phyloP scores from a whole-genome alignment of 2,888 invertebrate species.

The Hypsopygia costalis region DNA sequence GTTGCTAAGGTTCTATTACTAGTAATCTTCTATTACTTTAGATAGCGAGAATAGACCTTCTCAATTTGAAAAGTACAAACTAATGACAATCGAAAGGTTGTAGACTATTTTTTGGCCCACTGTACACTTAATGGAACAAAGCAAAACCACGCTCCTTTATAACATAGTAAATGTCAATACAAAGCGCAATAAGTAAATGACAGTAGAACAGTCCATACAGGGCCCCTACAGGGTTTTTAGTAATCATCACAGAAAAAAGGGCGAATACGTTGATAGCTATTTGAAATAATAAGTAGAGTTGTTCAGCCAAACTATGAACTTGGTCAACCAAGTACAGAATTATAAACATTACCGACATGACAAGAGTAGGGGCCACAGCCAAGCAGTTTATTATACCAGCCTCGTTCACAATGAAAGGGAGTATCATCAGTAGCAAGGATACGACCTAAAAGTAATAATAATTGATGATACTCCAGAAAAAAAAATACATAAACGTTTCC shows the following conservation, averaged over 20 bases:
- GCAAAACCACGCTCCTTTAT: conserved; percentile 30
- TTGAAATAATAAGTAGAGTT: conserved; percentile 52
- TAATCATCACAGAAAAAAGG: conserved; percentile 30
- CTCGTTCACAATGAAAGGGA: conserved; percentile 53
- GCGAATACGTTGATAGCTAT: conserved; percentile 38
- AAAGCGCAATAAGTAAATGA: conserved; percentile 55
- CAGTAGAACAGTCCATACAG: conserved; percentile 56
- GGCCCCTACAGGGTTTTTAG: conserved; percentile 28
- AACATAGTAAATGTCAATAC: conserved; percentile 55
- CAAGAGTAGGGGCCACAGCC: conserved; percentile 58
- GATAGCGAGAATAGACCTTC: too few species aligned
- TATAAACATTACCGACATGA: conserved; percentile 61
- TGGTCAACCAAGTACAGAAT: conserved; percentile 70
- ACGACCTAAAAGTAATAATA: conserved; percentile 70
- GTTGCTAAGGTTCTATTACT: too few species aligned
- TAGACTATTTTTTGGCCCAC: too few species aligned
- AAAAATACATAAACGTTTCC: background rate
- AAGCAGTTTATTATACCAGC: conserved; percentile 54
- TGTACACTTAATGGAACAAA: too few species aligned
- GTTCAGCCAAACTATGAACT: conserved; percentile 64
- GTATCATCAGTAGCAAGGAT: conserved; percentile 64
- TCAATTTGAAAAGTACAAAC: too few species aligned
- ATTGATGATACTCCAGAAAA: conserved; percentile 5
- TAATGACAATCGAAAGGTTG: too few species aligned
- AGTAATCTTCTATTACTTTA: too few species aligned